Evolutionary conservation across 2,888 invertebrate species (phyloP).

Genomic region (Melinopterus prodromus): DNA sequence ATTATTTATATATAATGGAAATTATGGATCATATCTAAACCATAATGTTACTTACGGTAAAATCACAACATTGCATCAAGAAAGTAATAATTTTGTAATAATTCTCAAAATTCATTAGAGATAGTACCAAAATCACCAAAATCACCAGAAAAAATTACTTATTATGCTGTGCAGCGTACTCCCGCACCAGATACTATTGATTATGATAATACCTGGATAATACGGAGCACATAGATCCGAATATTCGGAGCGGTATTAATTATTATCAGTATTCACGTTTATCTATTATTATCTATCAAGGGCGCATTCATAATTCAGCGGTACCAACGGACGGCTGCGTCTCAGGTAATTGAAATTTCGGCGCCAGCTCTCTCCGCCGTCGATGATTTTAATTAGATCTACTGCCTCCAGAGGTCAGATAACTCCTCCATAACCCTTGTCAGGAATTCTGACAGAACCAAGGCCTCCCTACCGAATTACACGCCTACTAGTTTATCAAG

Average conservation of each 20-base stretch:
- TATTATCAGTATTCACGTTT: background rate
- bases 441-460: background rate
- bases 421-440: background rate
- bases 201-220: background rate
- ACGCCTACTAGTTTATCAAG: background rate
- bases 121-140: too few relatives aligned
- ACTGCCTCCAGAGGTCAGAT: background rate
- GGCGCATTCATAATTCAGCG: background rate
- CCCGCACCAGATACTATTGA: too few relatives aligned
- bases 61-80: too few relatives aligned
- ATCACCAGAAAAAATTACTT: too few relatives aligned
- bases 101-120: too few relatives aligned
- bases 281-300: background rate
- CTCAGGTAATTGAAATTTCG: background rate
- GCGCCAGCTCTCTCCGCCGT: background rate
- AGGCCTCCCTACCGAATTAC: background rate
- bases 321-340: background rate
- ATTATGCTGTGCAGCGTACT: too few relatives aligned
- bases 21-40: too few relatives aligned
- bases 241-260: constrained; percentile 67
- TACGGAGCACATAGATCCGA: constrained; percentile 68
- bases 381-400: constrained; percentile 4
- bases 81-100: too few relatives aligned
- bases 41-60: too few relatives aligned
- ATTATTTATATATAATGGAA: too few relatives aligned